Evolutionary conservation across 2,113 vertebrate genomes (phyloP).

Genomic region (Butastur rufipennis): DNA sequence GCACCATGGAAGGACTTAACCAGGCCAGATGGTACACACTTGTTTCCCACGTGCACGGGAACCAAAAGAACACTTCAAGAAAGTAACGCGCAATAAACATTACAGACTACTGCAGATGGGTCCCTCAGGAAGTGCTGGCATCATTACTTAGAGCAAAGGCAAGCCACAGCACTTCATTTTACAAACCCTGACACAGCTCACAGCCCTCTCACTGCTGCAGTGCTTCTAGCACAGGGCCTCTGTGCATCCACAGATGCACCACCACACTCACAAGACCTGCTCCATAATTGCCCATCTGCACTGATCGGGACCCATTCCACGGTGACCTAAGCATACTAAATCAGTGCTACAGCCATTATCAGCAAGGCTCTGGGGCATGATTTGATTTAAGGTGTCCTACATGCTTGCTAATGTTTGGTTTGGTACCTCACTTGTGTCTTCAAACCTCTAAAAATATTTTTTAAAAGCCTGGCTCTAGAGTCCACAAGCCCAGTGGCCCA

Average conservation of each 20-base stretch:
- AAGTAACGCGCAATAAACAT: not conserved
- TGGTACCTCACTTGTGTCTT: not conserved
- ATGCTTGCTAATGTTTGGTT: not conserved
- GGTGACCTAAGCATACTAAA: not conserved
- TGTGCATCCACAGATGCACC: not conserved
- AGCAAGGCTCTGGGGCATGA: not conserved
- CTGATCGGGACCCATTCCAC: not conserved
- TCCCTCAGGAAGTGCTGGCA: not conserved
- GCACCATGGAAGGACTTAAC: not conserved
- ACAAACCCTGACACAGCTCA: not conserved
- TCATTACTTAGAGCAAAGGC: not conserved
- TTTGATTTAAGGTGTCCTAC: not conserved
- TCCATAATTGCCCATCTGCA: not conserved
- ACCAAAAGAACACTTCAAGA: not conserved
- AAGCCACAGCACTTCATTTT: not conserved
- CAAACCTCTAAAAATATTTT: not conserved
- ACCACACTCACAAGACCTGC: not conserved
- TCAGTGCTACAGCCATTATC: not conserved
- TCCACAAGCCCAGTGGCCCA: not conserved
- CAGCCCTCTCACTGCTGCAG: fast-evolving
- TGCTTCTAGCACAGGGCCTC: not conserved
- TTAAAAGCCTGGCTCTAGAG: not conserved
- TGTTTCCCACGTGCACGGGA: not conserved
- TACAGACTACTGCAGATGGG: not conserved
- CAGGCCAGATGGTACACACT: not conserved